These are phyloP conservation scores for Petroica traversi DNA, from an alignment of 2,113 vertebrate genomes.

Conservation along the genomic window DNA sequence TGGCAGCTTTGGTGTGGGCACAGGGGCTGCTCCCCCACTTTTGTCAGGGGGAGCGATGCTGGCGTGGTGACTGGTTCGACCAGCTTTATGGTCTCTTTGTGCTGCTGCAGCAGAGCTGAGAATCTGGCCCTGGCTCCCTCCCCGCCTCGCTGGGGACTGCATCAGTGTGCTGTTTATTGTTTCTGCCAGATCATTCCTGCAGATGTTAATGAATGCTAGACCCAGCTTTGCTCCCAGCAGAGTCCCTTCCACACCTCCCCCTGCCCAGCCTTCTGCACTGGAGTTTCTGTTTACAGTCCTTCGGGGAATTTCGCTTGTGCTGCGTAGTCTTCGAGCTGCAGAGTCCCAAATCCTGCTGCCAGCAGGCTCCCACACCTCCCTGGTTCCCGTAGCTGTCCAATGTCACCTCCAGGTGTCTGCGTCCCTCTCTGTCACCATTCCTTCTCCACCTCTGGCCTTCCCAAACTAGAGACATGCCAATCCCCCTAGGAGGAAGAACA, in stretches of 20 bases:
- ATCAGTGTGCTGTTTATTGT: conserved; percentile 68
- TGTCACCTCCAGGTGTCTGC: conserved; percentile 15
- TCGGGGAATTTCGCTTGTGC: conserved; percentile 50
- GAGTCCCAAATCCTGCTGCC: conserved; percentile 14
- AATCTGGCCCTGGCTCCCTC: conserved; percentile 47
- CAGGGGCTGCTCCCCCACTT: neutral
- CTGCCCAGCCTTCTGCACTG: conserved; percentile 35
- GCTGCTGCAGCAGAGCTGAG: conserved; percentile 48
- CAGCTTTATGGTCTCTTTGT: conserved; percentile 26
- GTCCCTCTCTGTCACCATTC: conserved; percentile 23
- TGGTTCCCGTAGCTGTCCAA: conserved; percentile 39
- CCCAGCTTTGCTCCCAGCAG: conserved; percentile 58
- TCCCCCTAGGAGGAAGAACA: neutral
- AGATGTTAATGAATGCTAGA: conserved; percentile 67
- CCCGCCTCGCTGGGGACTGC: neutral
- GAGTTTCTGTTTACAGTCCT: conserved; percentile 61
- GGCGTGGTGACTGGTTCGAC: neutral
- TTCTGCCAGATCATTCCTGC: conserved; percentile 67
- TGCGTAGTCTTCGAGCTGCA: neutral
- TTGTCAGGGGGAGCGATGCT: fast-evolving
- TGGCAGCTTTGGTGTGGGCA: fast-evolving
- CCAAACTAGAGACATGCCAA: neutral
- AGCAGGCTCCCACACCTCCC: conserved; percentile 50
- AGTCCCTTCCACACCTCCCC: conserved; percentile 58
- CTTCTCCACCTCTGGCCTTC: neutral